Percentiles rank a stretch among this genome's conserved stretches.
These are phyloP conservation scores for Mobula birostris DNA, from an alignment of 2,113 vertebrate species.

Conservation along the genomic window DNA sequence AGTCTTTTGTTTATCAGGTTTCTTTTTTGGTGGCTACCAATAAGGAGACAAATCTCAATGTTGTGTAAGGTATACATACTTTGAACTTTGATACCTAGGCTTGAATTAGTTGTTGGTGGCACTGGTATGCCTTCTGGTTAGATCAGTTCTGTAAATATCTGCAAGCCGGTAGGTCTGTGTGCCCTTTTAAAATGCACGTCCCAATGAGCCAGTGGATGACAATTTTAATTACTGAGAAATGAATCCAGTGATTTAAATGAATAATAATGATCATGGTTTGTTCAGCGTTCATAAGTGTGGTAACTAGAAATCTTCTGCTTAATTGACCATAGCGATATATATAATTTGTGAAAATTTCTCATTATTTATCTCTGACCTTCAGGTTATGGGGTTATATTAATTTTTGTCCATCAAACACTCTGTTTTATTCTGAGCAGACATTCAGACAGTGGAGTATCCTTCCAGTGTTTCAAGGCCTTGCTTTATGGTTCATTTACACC, in stretches of 20 bases:
- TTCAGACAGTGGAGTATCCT: not conserved
- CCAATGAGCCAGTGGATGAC: not conserved
- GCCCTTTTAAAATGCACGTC: not conserved
- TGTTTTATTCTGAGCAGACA: not conserved
- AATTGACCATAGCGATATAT: not conserved
- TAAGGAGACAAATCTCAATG: too few species aligned
- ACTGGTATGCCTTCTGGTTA: not conserved
- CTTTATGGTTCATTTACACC: not conserved
- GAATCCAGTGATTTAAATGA: not conserved
- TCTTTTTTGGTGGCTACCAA: too few species aligned
- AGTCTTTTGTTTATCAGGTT: too few species aligned
- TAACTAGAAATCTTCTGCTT: constrained; percentile 1
- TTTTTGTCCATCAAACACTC: not conserved
- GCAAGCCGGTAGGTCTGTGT: not conserved
- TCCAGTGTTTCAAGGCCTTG: not conserved
- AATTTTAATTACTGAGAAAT: constrained; percentile 5
- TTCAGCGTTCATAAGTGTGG: constrained; percentile 1
- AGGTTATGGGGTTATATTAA: not conserved
- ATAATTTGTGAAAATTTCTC: not conserved
- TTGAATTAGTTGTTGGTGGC: too few species aligned
- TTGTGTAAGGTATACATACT: too few species aligned
- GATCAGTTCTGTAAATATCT: not conserved
- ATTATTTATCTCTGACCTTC: constrained; percentile 25
- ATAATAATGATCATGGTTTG: constrained; percentile 21
- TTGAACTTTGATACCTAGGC: too few species aligned